Evolutionary conservation across 2,113 vertebrate species (phyloP), one percentile per base, ranked within the genome.

Genomic region (Paralichthys olivaceus): DNA sequence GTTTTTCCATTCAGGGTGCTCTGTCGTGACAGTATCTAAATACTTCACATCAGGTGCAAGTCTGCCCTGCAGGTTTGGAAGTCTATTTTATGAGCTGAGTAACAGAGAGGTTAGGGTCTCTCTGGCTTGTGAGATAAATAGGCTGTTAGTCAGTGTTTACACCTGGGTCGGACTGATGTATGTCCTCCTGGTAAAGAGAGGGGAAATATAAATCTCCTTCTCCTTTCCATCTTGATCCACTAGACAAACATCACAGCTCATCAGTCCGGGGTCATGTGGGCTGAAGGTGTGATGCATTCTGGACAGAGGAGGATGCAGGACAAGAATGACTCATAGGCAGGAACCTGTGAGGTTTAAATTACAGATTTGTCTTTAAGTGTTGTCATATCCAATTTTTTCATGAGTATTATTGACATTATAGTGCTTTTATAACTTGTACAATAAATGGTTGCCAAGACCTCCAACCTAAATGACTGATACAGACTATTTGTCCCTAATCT

Each of bases 91-190:
- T 77, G 80, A 75, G 73, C 64, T 20, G 79, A 70, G 57, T 47
- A 62, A 76, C 60, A 51, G 53, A 1, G n/a, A 83, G 81, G 81
- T 87, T 84, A 75, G 78, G 65, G 61, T 81, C 69, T 80, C 61
- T 57, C 51, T 34, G 20, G 61, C 75, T 56, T 4, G 15, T 51
- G 67, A 84, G 84, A 90, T 86, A 79, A 88, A 88, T 90, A 75
- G 79, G 74, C 70, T 77, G 63, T 73, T 75, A 68, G 70, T 59
- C 58, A 20, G 67, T 82, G 85, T 89, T 89, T 89, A 81, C 75
- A 75, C 72, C 77, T 61, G 59, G 71, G 40, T 72, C 65, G 11
- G 63, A 69, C 64, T 86, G 84, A 90, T 90, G 60, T 83, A 89
- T 83, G 60, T 79, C 72, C 15, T 64, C 32, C 7, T 6, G 68